These are phyloP conservation scores for Gymnorhina tibicen DNA, from an alignment of 2,113 vertebrate genomes.

Conservation along the genomic window DNA sequence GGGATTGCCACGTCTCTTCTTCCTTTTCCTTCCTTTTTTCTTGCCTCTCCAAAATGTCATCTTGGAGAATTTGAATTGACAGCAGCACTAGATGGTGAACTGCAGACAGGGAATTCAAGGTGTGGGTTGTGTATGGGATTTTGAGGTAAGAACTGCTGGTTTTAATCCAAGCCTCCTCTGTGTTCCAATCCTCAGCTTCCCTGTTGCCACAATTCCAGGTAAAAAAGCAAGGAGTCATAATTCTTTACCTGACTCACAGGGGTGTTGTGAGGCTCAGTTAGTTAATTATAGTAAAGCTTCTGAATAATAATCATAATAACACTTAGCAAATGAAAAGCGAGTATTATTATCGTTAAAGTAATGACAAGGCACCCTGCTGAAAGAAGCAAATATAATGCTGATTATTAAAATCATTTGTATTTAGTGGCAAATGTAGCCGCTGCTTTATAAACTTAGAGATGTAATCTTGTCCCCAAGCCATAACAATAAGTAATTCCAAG, in stretches of 20 bases:
- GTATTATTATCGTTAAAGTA: conserved; percentile 47
- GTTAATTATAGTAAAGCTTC: conserved; percentile 62
- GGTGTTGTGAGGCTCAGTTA: conserved; percentile 46
- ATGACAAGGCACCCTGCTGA: conserved; percentile 57
- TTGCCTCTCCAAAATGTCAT: background rate
- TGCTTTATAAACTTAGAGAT: conserved; percentile 58
- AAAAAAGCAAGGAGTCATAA: background rate
- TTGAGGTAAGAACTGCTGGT: background rate
- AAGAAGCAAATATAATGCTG: conserved; percentile 51
- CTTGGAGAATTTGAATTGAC: background rate
- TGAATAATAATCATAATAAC: conserved; percentile 62
- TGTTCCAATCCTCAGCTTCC: background rate
- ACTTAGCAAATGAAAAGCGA: conserved; percentile 57
- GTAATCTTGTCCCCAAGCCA: conserved; percentile 33
- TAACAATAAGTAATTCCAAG: conserved; percentile 45
- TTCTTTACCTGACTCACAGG: conserved; percentile 32
- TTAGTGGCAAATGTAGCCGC: conserved; percentile 18
- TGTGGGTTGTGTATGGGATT: background rate
- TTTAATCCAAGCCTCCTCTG: background rate
- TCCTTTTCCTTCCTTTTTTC: background rate
- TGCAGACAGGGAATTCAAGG: background rate
- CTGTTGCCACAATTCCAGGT: background rate
- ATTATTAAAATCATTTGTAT: conserved; percentile 65
- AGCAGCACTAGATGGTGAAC: background rate
- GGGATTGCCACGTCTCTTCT: background rate